Evolutionary conservation across 2,888 invertebrate genomes (phyloP), one percentile per base, ranked within the genome.

Genomic region (Drosophila putrida): DNA sequence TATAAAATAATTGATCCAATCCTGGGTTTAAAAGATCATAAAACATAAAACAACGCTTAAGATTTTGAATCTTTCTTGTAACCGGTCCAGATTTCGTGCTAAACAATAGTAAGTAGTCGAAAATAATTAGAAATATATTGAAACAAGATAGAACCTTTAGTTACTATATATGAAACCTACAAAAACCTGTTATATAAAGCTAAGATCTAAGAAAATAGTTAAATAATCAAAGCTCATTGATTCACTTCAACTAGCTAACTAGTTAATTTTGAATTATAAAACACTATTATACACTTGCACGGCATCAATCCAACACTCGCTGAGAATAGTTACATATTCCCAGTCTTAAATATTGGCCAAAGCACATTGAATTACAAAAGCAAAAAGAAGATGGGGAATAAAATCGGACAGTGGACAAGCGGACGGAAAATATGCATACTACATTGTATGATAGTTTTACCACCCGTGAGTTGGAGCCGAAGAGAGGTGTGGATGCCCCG

Each of bases 401-500:
- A 36, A 13, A 58, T 53, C 54, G 67, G 77, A 69, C 68, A 61
- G 20, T 35, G 39, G 59, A 60, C 65, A 31, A 31, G 13, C 20
- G 39, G 67, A 71, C 43, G 28, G 73, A 58, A 72, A 73, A 69
- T 69, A 75, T 75, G 77, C 77, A 77, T 69, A 72, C 55, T 71
- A 20, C 20, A 20, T 20, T 20, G 20, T 20, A 62, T 51, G 67
- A 43, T 53, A 66, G 58, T 51, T 53, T 75, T 75, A 49, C 75
- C 75, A 75, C 75, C 76, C 75, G 62, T 71, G 76, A 71, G 75
- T 62, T 66, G 75, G 4, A 59, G 58, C 11, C 33, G 49, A 13
- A 6, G 41, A 43, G 72, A 82, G 71, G 84, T 86, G 87, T 86
- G 82, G 87, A 79, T 79, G 75, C 84, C 71, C 79, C 82, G 62